phyloP scores from a whole-genome alignment of 2,888 invertebrate genomes.

The Calameuta idolon region DNA sequence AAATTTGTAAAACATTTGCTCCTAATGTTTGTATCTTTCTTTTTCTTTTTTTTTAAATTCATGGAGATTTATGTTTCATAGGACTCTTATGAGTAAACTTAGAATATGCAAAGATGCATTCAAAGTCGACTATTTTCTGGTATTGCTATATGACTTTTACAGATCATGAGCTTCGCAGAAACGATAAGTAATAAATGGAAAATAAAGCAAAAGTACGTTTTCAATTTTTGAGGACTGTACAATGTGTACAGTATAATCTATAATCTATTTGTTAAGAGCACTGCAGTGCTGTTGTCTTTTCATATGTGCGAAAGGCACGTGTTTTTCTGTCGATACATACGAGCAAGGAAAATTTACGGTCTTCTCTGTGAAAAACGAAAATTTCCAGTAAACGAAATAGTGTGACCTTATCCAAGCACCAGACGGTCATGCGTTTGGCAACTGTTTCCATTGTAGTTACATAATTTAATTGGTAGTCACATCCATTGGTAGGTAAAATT shows the following conservation, averaged over 20 bases:
- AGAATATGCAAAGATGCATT: too few species aligned
- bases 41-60: background rate
- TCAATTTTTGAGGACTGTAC: too few species aligned
- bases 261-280: too few species aligned
- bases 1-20: background rate
- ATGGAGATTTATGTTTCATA: background rate
- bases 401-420: background rate
- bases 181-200: too few species aligned
- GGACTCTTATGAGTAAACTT: background rate
- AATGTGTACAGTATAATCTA: too few species aligned
- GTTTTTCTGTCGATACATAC: too few species aligned
- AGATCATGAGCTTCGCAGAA: too few species aligned
- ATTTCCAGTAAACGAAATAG: background rate
- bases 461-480: conserved; percentile 19
- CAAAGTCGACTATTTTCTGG: too few species aligned
- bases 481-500: background rate
- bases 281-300: too few species aligned
- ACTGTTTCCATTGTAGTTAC: background rate
- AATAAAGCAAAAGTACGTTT: too few species aligned
- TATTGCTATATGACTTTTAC: too few species aligned
- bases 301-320: too few species aligned
- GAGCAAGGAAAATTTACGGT: background rate
- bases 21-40: background rate
- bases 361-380: background rate
- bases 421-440: background rate